Base-by-base conservation (phyloP, 2,797 vertebrate species). In the Tympanoctomys barrerae region DNA sequence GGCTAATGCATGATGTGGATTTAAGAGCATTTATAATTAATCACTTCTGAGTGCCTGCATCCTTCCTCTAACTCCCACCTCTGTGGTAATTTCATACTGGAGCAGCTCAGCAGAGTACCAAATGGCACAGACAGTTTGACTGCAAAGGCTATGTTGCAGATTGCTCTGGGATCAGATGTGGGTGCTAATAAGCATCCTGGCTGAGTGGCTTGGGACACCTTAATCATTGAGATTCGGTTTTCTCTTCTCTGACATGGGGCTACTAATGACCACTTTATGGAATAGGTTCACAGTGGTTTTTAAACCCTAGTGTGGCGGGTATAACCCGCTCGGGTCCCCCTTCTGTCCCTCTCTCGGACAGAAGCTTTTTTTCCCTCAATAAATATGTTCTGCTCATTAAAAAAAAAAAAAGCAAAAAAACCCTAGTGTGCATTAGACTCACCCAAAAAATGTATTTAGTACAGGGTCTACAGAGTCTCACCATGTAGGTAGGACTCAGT, bases 1-100 rank as follows among this genome's bases (percentile, higher is more conserved):
- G 75, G 88, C 85, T 91, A 87, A 83, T 93, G 80, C 87, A 52
- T 80, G 42, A 46, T 89, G 59, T 79, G 31, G 71, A n/a, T 90
- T 92, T 96, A 66, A 94, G 93, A 93, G 89, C 95, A 88, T 97
- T 88, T 94, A 79, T 97, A 96, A 93, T 96, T 89, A 88, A 94
- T 97, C 80, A 73, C 89, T 84, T 92, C 24, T 91, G 59, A 97
- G 94, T 89, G n/a, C 79, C 66, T 61, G 83, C n/a, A n/a, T 39
- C 62, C 26, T 68, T 77, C 52, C 31, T 73, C 61, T 73, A 10
- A 26, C 68, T 62, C 81, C 70, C 42, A 31, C 7, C 36, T 93
- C 57, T 28, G 36, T 87, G 92, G 80, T 77, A 77, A 75, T 91
- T 62, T 75, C 87, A 59, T 19, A 10, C 33, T 39, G 18, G 7